phyloP scores from a whole-genome alignment of 2,888 invertebrate species.

The Nomada ferruginata region DNA sequence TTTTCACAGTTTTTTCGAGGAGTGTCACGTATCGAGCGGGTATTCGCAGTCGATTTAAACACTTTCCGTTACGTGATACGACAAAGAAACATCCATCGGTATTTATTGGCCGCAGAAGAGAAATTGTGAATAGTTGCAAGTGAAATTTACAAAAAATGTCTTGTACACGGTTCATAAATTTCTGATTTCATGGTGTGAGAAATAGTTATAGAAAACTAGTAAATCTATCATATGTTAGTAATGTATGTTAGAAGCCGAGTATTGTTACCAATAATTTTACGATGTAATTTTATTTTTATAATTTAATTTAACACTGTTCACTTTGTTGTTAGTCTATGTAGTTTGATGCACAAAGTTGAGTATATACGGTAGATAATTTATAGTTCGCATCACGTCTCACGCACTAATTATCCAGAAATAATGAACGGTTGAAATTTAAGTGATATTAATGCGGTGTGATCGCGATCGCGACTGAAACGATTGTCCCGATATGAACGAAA shows the following conservation, averaged over 20 bases:
- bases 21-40: not conserved
- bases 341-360: too few relatives aligned
- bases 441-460: not conserved
- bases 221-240: not conserved
- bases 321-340: too few relatives aligned
- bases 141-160: not conserved
- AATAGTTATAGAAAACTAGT: not conserved
- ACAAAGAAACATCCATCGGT: not conserved
- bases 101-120: not conserved
- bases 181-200: not conserved
- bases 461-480: conserved; percentile 18
- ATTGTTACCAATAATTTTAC: too few relatives aligned
- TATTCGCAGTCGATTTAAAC: not conserved
- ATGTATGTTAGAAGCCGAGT: too few relatives aligned
- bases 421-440: not conserved
- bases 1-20: not conserved
- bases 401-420: not conserved
- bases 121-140: not conserved
- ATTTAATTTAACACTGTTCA: too few relatives aligned
- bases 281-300: too few relatives aligned
- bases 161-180: conserved; percentile 8
- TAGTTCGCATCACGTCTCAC: not conserved
- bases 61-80: not conserved
- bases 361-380: too few relatives aligned
- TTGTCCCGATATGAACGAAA: conserved; percentile 28